phyloP scores from a whole-genome alignment of 2,797 vertebrate genomes.

The Danio aesculapii region DNA sequence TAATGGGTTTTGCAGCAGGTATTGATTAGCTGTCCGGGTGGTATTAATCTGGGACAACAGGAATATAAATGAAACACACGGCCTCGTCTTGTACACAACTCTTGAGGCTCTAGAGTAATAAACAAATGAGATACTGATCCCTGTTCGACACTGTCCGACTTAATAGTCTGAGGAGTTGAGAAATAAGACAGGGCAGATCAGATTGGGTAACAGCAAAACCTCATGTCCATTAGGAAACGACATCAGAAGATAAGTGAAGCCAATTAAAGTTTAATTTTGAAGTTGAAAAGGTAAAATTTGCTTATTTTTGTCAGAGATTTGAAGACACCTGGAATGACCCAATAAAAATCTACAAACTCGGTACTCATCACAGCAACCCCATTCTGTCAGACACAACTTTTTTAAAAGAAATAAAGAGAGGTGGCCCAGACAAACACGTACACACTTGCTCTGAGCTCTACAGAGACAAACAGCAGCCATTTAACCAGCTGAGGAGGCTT shows the following conservation, averaged over 20 bases:
- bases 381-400: conserved; percentile 62
- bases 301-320: conserved; percentile 51
- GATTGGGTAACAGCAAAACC: conserved; percentile 11
- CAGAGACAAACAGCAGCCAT: conserved; percentile 39
- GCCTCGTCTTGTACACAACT: conserved; percentile 15
- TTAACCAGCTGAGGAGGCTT: conserved; percentile 21
- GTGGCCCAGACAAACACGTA: conserved; percentile 42
- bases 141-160: background rate
- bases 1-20: conserved; percentile 57
- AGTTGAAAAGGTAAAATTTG: conserved; percentile 38
- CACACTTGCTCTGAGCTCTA: background rate
- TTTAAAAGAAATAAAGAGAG: conserved; percentile 48
- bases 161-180: background rate
- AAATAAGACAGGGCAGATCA: background rate
- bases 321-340: conserved; percentile 18
- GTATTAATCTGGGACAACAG: conserved; percentile 52
- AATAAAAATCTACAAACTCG: conserved; percentile 50
- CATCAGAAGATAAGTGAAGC: conserved; percentile 17
- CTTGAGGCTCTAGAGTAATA: conserved; percentile 10
- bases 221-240: conserved; percentile 1
- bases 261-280: conserved; percentile 40
- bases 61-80: conserved; percentile 49
- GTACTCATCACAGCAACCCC: conserved; percentile 59
- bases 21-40: conserved; percentile 55
- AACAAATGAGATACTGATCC: conserved; percentile 33